Base-by-base conservation (phyloP, 2,888 invertebrate genomes). In the Zele albiditarsus region DNA sequence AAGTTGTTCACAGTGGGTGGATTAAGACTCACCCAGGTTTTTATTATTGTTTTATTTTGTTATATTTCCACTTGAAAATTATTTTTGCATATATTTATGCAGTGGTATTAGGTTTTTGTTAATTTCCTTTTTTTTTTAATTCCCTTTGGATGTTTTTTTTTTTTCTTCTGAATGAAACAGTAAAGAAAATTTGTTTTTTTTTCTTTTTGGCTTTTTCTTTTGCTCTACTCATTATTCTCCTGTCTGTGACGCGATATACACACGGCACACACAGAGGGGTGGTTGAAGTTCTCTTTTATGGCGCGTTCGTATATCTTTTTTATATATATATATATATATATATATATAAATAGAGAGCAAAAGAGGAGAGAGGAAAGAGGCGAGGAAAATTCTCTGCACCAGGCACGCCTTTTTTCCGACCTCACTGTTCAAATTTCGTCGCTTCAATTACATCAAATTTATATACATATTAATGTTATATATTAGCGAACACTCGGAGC, bases 371-470 rank as follows among this genome's bases (percentile, higher is more conserved):
- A 71, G n/a, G 53, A 67, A 62, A 67, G 67, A 76, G 76, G 73
- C 70, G 66, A 76, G 70, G 73, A 66, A 66, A 38, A 4, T 25
- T 63, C 53, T 66, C 66, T 60, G 67, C 70, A 60, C 49, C 66
- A 53, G 73, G 58, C 73, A 73, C 76, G 73, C 76, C 76, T 76
- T 53, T 76, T 67, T 63, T 73, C 67, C 25, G 28, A 73, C 60
- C 60, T 49, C 66, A 57, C 16, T 20, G 49, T 33, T 72, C 31
- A 57, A 68, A 57, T 53, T 68, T 16, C n/a, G 33, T 46, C 10
- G 28, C 57, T 57, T 68, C n/a, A 23, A 38, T 63, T 63, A 38
- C 20, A 38, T 63, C 20, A 38, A 33, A 33, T 38, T 38, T 20
- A 53, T 20, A 23, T 8, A 20, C 20, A 53, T 23, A 6, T 38